These are phyloP conservation scores for Paguma larvata DNA, from an alignment of 2,797 vertebrate genomes.

Conservation along the genomic window DNA sequence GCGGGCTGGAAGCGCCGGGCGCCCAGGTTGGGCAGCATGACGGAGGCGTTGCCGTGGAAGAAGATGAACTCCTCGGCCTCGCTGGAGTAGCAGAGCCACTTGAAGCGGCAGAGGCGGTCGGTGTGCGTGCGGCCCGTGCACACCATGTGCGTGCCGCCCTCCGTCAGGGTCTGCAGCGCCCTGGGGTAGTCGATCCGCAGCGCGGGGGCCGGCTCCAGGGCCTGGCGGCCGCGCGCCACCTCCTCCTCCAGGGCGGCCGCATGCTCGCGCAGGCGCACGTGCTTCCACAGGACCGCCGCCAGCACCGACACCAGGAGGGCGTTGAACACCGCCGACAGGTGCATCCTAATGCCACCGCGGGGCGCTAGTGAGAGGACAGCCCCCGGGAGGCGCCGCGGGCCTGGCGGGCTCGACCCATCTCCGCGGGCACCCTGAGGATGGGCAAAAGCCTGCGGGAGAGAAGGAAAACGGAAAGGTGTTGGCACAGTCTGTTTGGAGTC, in stretches of 20 bases:
- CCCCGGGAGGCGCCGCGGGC: constrained; percentile 57
- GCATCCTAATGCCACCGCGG: constrained; percentile 92
- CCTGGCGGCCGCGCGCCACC: constrained; percentile 92
- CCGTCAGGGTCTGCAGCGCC: constrained; percentile 94
- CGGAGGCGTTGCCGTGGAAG: constrained; percentile 96
- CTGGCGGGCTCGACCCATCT: constrained; percentile 84
- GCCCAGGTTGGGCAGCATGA: constrained; percentile 98
- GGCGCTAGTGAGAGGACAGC: constrained; percentile 88
- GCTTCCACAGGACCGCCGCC: constrained; percentile 97
- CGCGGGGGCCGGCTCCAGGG: constrained; percentile 87
- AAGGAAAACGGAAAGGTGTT: constrained; percentile 53
- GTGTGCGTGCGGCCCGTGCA: constrained; percentile 99
- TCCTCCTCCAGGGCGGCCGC: constrained; percentile 94
- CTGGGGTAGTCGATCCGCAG: constrained; percentile 94
- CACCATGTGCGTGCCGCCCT: constrained; percentile 97
- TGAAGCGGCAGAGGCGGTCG: constrained; percentile 97
- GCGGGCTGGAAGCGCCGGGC: constrained; percentile 97
- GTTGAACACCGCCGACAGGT: constrained; percentile 94
- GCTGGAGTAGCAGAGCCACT: constrained; percentile 97
- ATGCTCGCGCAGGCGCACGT: constrained; percentile 94
- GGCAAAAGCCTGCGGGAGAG: constrained; percentile 77
- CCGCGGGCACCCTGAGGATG: constrained; percentile 73
- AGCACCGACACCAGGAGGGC: constrained; percentile 96
- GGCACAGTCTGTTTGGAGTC: neutral
- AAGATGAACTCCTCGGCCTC: constrained; percentile 98